Evolutionary conservation across 2,888 invertebrate species (phyloP).

Genomic region (Tortricodes alternella): DNA sequence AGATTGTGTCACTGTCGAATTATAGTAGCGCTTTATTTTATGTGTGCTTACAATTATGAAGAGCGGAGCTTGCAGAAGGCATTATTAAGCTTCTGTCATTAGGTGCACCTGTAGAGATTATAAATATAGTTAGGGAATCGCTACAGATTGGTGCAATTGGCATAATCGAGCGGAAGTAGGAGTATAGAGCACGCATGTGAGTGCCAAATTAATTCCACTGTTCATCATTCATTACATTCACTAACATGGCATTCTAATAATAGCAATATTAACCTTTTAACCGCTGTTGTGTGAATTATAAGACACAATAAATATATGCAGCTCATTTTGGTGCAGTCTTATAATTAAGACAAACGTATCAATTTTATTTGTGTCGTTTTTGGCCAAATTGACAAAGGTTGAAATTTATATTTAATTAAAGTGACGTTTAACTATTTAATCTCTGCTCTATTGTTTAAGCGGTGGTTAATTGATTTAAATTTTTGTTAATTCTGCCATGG

Average conservation of each 20-base stretch:
- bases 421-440: no score
- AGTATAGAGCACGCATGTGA: constrained; percentile 8
- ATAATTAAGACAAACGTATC: no score
- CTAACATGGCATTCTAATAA: constrained; percentile 15
- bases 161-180: neutral
- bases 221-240: constrained; percentile 11
- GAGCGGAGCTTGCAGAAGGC: constrained; percentile 53
- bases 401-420: no score
- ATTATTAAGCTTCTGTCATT: constrained; percentile 33
- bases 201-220: constrained; percentile 25
- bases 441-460: no score
- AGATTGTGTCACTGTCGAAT: no score
- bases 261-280: constrained; percentile 8
- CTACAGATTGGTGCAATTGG: neutral
- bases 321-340: no score
- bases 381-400: no score
- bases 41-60: constrained; percentile 68
- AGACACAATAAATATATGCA: no score
- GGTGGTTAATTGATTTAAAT: no score
- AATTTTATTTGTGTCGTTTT: no score
- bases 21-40: constrained; percentile 71
- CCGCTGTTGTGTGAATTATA: no score
- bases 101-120: constrained; percentile 11
- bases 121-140: constrained; percentile 2
- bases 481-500: no score